Conservation (phyloP, 2,888 invertebrate species). For the Limnephilus rhombicus region DNA sequence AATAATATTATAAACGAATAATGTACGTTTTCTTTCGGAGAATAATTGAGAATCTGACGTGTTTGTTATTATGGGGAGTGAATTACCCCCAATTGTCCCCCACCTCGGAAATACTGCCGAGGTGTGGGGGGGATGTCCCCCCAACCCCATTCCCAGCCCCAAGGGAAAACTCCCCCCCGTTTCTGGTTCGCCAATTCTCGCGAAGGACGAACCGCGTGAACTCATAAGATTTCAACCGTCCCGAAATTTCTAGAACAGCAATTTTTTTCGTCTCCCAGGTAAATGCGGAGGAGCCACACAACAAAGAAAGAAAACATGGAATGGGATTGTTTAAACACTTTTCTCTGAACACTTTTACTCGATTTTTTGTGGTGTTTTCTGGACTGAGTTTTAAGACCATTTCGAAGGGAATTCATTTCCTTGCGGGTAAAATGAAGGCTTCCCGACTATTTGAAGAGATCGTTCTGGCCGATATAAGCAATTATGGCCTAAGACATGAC, state of each 20-base stretch:
- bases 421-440: neutral
- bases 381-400: too few relatives aligned
- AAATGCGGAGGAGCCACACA: neutral
- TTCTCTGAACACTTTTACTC: neutral
- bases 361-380: neutral
- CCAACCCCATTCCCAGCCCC: neutral
- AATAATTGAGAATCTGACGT: constrained; percentile 38
- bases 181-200: constrained; percentile 44
- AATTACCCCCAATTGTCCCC: constrained; percentile 54
- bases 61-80: constrained; percentile 52
- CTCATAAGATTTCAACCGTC: constrained; percentile 19
- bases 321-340: neutral
- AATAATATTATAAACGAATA: neutral
- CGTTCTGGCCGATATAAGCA: constrained; percentile 37
- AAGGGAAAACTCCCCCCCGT: neutral
- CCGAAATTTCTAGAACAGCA: neutral
- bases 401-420: neutral
- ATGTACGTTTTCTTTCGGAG: neutral
- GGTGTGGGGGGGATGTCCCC: constrained; percentile 20
- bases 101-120: constrained; percentile 39
- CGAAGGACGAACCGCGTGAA: constrained; percentile 39
- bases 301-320: neutral
- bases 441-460: constrained; percentile 21
- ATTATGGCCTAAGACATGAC: constrained; percentile 13
- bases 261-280: neutral